Base-by-base conservation (phyloP, 2,113 vertebrate species). In the Romanogobio albipinnatus region DNA sequence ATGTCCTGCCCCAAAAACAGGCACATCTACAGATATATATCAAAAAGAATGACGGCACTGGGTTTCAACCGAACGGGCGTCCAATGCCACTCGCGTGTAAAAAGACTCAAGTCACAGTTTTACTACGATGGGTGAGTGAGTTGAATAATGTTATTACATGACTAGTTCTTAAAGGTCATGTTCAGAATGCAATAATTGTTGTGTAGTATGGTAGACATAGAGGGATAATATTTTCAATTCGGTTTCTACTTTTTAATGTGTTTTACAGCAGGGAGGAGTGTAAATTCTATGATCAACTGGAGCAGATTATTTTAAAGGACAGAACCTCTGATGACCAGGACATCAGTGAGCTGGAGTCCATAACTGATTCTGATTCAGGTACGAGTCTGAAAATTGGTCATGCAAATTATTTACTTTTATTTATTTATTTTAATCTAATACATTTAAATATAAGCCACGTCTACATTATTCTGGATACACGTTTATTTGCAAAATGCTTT, bases 51-150 rank as follows among this genome's bases (percentile, higher is more conserved):
- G 93, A 51, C 66, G 2, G 79, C 87, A 36, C 83, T 10, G 4
- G 94, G 94, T 8, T 94, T 92, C 71, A 84, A 85, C 0, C 77
- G 94, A 84, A 93, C 93, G 19, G 86, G 93, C 0, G 92, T 93
- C 88, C 94, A 94, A 88, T 94, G 94, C 91, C 93, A 93, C 89
- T 92, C 93, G 0, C 93, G 94, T 45, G 89, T 94, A 0, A 94
- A 94, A 56, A 93, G 94, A 82, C 93, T 94, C 9, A 94, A 94
- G 86, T 83, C 92, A 0, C 88, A 91, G 84, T 94, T 92, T 85
- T 88, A 91, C 53, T 93, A 94, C 7, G 94, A 94, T 80, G 92
- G 91, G 94, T 94, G 78, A 51, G 74, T 49, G 17, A 73, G 13
- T 64, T 29, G 1, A 33, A 64, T 14, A 15, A 26, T 33, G 26